Evolutionary conservation across 2,888 invertebrate species (phyloP), one percentile per base, ranked within the genome.

Genomic region (Junonia oenone): DNA sequence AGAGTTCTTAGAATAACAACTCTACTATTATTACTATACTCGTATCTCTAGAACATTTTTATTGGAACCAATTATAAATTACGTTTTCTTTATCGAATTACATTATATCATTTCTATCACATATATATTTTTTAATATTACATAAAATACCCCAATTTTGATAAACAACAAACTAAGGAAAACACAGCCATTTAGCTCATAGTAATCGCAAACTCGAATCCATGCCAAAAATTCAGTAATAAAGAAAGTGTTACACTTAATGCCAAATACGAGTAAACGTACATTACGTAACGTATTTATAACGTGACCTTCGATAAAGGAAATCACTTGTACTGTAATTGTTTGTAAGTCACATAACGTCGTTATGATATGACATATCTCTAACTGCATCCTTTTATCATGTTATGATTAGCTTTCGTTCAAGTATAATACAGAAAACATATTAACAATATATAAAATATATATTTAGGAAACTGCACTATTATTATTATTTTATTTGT

Each of bases 281-380:
- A 33, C 45, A 27, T 54, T 48, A 54, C 22, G n/a, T 54, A 54
- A 54, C 29, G 11, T 54, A 54, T 54, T 48, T 22, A 54, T 54
- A 35, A 14, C 14, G 33, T 54, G 40, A 54, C 53, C 53, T 54
- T 54, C 48, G 40, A 54, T 54, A 54, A 48, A 54, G 53, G 48
- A 54, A 54, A 54, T 54, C 26, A 14, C 46, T 54, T 33, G 40
- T 54, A 40, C 38, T 11, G 15, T 33, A 54, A 54, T 53, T 43
- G 40, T 53, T 53, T 53, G 29, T 31, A 22, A 22, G 19, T 3
- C 31, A 40, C 38, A 40, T 40, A 17, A 17, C 13, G 14, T 8
- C 15, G 17, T 31, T 46, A 46, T 46, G 46, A 31, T n/a, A 17
- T 46, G 17, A 46, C 31, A 11, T 46, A 17, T 46, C 31, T 31